Percentiles rank a stretch among this genome's conserved stretches.
Evolutionary conservation across 30 jellyfish, hydroid and myxozoan genomes (phyloP).

Genomic region (Hydractinia echinata): DNA sequence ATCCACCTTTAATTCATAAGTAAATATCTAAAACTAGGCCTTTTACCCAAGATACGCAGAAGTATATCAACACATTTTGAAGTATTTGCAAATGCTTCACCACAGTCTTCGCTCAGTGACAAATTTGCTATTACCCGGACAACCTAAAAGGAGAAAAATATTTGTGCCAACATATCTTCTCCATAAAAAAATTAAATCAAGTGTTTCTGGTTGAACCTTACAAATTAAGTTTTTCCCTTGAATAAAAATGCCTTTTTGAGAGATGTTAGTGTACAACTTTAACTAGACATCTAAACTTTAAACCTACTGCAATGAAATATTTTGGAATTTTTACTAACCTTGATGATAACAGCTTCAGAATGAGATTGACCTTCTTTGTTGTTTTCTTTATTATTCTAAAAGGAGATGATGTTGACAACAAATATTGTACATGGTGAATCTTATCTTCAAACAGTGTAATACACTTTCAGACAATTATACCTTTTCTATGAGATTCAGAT

Average conservation of each 20-base stretch:
- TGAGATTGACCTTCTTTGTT: not conserved
- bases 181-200: not conserved
- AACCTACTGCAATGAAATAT: not conserved
- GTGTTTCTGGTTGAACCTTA: too few species aligned
- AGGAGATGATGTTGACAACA: not conserved
- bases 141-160: conserved; percentile 31
- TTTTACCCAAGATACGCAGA: conserved; percentile 27
- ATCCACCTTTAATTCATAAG: not conserved
- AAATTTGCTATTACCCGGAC: conserved; percentile 74
- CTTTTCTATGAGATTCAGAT: too few species aligned
- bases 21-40: not conserved
- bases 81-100: conserved; percentile 39
- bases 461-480: too few species aligned
- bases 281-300: too few species aligned
- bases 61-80: conserved; percentile 22
- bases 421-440: too few species aligned
- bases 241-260: too few species aligned
- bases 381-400: not conserved
- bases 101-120: conserved; percentile 56
- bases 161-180: too few species aligned
- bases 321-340: not conserved
- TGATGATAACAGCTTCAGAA: conserved; percentile 15
- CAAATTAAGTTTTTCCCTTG: too few species aligned
- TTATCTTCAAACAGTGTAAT: too few species aligned
- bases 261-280: too few species aligned